Percentiles rank a stretch among this genome's conserved stretches.
Conservation (phyloP, 2,888 invertebrate genomes). For the Philaethria dido region DNA sequence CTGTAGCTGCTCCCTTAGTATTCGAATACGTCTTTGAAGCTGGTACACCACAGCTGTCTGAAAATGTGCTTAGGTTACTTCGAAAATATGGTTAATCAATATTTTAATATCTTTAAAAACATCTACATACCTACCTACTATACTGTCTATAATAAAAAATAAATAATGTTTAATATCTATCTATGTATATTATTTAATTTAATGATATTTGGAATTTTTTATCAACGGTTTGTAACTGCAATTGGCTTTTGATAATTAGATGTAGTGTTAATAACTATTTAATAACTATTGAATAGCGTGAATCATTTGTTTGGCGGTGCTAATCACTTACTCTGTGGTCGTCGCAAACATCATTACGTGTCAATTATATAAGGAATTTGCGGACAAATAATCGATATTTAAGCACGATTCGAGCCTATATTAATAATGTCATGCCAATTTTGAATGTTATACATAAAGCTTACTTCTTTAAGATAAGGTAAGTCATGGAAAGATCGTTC, state of each 20-base stretch:
- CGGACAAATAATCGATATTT: conserved; percentile 48
- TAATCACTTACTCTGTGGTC: conserved; percentile 47
- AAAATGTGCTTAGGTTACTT: conserved; percentile 12
- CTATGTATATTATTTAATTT: conserved; percentile 21
- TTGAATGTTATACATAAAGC: conserved; percentile 55
- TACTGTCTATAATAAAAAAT: conserved; percentile 1
- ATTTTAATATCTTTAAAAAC: neutral
- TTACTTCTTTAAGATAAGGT: conserved; percentile 91
- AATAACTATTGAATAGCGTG: conserved; percentile 46
- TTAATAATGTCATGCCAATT: conserved; percentile 62
- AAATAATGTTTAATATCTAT: conserved; percentile 19
- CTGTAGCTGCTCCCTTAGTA: conserved; percentile 94
- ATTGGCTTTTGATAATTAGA: conserved; percentile 17
- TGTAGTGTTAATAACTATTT: conserved; percentile 29
- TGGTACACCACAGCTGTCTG: conserved; percentile 95
- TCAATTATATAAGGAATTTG: conserved; percentile 47
- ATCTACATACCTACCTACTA: conserved; percentile 13
- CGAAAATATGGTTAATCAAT: neutral
- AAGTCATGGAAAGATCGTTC: conserved; percentile 92
- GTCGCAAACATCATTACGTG: conserved; percentile 44
- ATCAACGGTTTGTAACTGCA: neutral
- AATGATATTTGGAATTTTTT: conserved; percentile 23
- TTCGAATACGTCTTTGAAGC: conserved; percentile 93
- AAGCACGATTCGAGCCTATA: conserved; percentile 45
- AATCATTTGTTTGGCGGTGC: conserved; percentile 45